These are phyloP conservation scores for Xenopus tropicalis DNA, from an alignment of 2,113 vertebrate species.

Conservation along the genomic window DNA sequence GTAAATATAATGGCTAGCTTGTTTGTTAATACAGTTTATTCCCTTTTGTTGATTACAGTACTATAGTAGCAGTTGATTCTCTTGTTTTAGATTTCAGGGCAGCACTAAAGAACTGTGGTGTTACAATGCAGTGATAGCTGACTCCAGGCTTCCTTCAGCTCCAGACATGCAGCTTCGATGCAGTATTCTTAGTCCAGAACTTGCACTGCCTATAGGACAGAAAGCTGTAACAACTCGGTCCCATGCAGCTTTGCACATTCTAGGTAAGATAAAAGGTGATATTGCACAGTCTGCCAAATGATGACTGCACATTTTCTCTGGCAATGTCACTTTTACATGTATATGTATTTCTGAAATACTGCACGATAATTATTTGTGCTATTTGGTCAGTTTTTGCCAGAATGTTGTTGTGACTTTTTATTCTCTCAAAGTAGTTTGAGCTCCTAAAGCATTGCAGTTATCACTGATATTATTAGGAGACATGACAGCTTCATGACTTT, in stretches of 20 bases:
- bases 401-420: no score
- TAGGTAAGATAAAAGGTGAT: constrained; percentile 68
- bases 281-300: not conserved
- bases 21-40: no score
- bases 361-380: no score
- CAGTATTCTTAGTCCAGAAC: constrained; percentile 92
- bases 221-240: constrained; percentile 92
- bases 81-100: constrained; percentile 78
- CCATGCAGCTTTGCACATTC: constrained; percentile 93
- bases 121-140: constrained; percentile 94
- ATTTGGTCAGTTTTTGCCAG: no score
- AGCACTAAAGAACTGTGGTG: constrained; percentile 88
- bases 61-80: not conserved
- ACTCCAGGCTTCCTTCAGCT: constrained; percentile 85
- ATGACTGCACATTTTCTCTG: no score
- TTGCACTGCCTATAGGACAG: constrained; percentile 88
- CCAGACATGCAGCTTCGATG: constrained; percentile 88
- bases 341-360: no score
- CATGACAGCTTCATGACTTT: no score
- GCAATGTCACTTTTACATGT: no score
- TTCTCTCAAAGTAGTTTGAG: no score
- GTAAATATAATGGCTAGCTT: no score
- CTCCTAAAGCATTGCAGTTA: no score
- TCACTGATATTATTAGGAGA: no score
- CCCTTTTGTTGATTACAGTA: not conserved